Percentiles rank a stretch among this genome's conserved stretches.
These are phyloP conservation scores for Pseudopodoces humilis DNA, from an alignment of 2,113 vertebrate genomes.

Conservation along the genomic window DNA sequence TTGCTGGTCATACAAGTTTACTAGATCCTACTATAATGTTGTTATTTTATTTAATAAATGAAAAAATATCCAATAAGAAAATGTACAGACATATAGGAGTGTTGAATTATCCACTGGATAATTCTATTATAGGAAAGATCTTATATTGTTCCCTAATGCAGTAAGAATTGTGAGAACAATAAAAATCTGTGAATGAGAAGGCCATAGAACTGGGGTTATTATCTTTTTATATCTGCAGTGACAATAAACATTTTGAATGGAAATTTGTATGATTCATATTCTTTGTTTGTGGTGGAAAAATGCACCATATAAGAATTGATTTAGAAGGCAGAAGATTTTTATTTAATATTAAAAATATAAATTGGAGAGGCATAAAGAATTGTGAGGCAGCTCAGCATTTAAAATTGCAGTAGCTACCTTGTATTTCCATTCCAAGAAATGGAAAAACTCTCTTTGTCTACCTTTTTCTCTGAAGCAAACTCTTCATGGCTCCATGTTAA, in stretches of 20 bases:
- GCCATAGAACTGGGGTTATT: neutral
- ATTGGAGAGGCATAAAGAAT: neutral
- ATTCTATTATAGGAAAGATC: neutral
- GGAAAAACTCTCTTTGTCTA: neutral
- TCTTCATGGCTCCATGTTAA: neutral
- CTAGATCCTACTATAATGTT: neutral
- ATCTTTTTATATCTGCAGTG: neutral
- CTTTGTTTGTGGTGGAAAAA: neutral
- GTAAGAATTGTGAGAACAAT: neutral
- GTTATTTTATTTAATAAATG: neutral
- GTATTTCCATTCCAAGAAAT: neutral
- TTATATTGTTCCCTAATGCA: neutral
- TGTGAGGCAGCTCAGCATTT: neutral
- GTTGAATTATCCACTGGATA: neutral
- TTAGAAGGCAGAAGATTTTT: neutral
- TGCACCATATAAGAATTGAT: neutral
- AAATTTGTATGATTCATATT: neutral
- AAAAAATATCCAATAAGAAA: neutral
- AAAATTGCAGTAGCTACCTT: neutral
- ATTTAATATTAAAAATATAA: neutral
- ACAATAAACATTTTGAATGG: neutral
- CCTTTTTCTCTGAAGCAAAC: neutral
- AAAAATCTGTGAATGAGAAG: neutral
- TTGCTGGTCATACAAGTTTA: neutral
- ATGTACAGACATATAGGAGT: neutral